phyloP scores from a whole-genome alignment of 2,797 vertebrate genomes.

The Pelobates cultripes region DNA sequence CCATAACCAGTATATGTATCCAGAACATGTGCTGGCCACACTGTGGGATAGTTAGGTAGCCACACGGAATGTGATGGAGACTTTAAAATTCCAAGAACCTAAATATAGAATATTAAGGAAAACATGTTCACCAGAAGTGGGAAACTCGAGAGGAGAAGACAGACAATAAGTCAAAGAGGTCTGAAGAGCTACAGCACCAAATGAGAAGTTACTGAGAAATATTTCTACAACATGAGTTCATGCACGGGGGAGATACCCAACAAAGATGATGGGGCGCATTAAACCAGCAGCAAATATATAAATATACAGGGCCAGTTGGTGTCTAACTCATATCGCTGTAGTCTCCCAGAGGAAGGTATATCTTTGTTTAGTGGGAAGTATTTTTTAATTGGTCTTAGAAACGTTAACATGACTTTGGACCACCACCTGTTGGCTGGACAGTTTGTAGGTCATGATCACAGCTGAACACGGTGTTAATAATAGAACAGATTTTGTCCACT shows the following conservation, averaged over 20 bases:
- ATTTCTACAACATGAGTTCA: neutral
- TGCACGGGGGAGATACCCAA: neutral
- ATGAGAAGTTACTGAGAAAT: neutral
- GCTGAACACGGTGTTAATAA: neutral
- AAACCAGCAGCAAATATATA: neutral
- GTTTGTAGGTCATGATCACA: neutral
- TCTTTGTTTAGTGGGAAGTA: neutral
- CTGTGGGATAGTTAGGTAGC: too few species aligned
- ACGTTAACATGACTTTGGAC: neutral
- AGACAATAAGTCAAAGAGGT: constrained; percentile 4
- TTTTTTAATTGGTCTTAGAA: neutral
- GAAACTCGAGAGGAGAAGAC: constrained; percentile 17
- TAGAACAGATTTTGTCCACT: neutral
- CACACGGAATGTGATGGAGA: too few species aligned
- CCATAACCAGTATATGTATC: too few species aligned
- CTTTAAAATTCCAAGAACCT: constrained; percentile 12
- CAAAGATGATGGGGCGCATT: neutral
- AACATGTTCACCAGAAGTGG: neutral
- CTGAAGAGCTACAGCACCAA: neutral
- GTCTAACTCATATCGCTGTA: too few species aligned
- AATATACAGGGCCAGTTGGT: neutral
- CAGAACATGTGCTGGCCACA: too few species aligned
- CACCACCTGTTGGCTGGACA: neutral
- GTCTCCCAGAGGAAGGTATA: too few species aligned
- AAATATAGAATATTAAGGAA: constrained; percentile 14